Conservation (phyloP, 2,113 vertebrate species). For the Manacus vitellinus region DNA sequence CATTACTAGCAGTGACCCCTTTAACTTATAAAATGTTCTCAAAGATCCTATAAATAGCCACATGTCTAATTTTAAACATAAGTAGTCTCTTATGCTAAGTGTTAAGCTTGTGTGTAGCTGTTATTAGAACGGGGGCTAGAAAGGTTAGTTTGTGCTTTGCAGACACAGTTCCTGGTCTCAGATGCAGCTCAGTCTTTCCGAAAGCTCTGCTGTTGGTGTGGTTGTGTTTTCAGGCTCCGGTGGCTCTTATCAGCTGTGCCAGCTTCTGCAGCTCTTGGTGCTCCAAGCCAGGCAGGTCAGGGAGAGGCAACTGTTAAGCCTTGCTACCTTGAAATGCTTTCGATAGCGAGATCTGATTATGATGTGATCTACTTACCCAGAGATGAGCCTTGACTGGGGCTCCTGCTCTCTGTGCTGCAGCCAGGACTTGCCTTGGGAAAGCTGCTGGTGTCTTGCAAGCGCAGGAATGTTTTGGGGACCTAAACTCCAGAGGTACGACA, state of each 20-base stretch:
- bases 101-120: background rate
- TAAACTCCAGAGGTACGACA: background rate
- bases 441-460: background rate
- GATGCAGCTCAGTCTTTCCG: background rate
- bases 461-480: background rate
- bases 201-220: background rate
- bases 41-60: slow-evolving; percentile 23
- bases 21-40: slow-evolving; percentile 31
- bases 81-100: background rate
- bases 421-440: background rate
- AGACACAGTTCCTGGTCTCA: background rate
- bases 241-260: background rate
- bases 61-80: slow-evolving; percentile 30
- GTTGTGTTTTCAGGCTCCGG: background rate
- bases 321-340: slow-evolving; percentile 19
- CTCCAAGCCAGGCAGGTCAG: background rate
- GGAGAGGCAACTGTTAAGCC: slow-evolving; percentile 1
- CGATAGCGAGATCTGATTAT: slow-evolving; percentile 7
- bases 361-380: background rate
- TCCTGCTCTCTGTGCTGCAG: background rate
- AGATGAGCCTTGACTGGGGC: background rate
- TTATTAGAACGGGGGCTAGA: background rate
- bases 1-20: background rate
- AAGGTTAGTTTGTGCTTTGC: background rate
- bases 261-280: background rate